Percentiles rank a stretch among this genome's conserved stretches.
Evolutionary conservation across 2,797 vertebrate species (phyloP).

Genomic region (Micrastur ruficollis): DNA sequence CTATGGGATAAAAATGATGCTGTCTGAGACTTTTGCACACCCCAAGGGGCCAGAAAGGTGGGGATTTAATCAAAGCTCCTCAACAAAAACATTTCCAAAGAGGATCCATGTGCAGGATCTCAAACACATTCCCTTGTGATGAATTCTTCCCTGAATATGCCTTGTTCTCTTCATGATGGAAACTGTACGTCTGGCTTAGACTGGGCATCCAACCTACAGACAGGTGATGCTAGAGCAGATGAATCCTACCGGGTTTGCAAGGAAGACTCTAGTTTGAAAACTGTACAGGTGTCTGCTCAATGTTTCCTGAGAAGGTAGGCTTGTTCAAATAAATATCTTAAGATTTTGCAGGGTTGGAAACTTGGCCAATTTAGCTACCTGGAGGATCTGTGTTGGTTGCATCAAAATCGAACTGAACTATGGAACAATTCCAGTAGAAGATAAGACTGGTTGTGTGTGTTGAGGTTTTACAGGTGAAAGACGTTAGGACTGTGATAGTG

Average conservation of each 20-base stretch:
- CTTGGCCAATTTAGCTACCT: neutral
- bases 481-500: neutral
- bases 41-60: neutral
- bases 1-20: neutral
- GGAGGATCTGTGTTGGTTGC: neutral
- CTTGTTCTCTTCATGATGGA: neutral
- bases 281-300: fast-evolving
- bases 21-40: neutral
- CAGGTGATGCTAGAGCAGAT: neutral
- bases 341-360: neutral
- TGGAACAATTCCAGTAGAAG: neutral
- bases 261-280: neutral
- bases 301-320: neutral
- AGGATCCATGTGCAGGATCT: neutral
- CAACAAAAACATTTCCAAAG: neutral
- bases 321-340: neutral
- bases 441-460: neutral
- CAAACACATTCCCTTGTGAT: neutral
- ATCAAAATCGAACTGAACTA: neutral
- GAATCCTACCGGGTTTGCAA: neutral
- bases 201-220: neutral
- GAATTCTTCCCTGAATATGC: neutral
- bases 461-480: neutral
- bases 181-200: neutral
- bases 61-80: neutral